Evolutionary conservation across 2,113 vertebrate species (phyloP).

Genomic region (Anhinga anhinga): DNA sequence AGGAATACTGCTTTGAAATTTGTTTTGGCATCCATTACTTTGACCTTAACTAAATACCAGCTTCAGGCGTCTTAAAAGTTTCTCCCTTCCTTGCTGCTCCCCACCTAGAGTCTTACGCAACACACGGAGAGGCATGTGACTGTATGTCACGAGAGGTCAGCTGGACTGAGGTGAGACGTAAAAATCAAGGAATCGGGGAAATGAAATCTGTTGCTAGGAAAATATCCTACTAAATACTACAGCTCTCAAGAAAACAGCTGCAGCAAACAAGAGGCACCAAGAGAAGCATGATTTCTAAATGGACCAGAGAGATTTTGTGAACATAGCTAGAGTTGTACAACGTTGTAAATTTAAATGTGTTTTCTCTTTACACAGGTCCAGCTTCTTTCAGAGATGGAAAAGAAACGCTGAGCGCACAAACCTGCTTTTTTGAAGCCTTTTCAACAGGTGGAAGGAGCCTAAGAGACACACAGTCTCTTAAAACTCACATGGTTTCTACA

Average conservation of each 20-base stretch:
- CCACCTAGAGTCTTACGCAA: background rate
- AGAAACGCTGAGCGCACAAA: background rate
- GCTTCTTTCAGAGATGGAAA: background rate
- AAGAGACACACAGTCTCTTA: background rate
- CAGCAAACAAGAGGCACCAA: background rate
- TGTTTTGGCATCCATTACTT: background rate
- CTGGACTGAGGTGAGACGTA: background rate
- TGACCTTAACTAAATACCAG: background rate
- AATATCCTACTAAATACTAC: background rate
- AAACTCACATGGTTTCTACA: background rate
- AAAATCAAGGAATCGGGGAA: background rate
- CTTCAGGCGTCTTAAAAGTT: background rate
- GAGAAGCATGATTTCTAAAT: background rate
- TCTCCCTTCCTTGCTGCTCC: conserved; percentile 11
- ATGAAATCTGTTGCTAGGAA: background rate
- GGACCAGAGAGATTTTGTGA: background rate
- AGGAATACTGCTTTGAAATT: background rate
- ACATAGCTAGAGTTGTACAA: background rate
- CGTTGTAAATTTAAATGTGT: background rate
- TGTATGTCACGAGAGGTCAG: background rate
- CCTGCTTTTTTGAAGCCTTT: background rate
- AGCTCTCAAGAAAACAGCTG: background rate
- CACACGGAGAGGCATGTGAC: background rate
- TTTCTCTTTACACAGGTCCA: background rate
- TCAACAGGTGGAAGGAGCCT: background rate